Conservation (phyloP, 2,888 invertebrate genomes). For the Entomobrya proxima region DNA sequence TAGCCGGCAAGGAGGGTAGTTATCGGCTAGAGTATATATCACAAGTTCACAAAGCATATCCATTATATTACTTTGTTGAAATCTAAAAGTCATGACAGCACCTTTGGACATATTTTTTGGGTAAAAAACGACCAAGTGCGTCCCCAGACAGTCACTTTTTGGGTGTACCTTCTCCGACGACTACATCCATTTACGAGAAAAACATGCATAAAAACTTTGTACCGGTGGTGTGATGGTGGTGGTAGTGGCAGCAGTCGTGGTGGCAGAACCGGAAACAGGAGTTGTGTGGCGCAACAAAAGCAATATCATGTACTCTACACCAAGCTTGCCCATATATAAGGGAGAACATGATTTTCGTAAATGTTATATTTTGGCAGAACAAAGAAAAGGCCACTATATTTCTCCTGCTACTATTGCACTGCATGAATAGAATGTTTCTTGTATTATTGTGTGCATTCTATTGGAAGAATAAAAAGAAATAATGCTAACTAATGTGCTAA, state of each 20-base stretch:
- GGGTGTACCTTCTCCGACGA: slow-evolving; percentile 38
- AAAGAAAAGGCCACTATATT: neutral
- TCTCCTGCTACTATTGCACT: too few relatives aligned
- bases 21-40: slow-evolving; percentile 28
- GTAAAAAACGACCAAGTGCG: slow-evolving; percentile 55
- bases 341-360: neutral
- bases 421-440: neutral
- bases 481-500: slow-evolving; percentile 47
- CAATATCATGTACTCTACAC: neutral
- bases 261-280: slow-evolving; percentile 51
- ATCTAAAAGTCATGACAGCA: slow-evolving; percentile 56
- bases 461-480: slow-evolving; percentile 18
- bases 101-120: slow-evolving; percentile 51
- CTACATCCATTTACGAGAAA: slow-evolving; percentile 36
- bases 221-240: neutral
- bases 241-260: slow-evolving; percentile 3
- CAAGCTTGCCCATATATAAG: neutral
- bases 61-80: slow-evolving; percentile 60
- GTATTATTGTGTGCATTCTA: neutral
- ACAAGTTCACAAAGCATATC: slow-evolving; percentile 55
- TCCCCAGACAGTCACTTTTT: slow-evolving; percentile 54
- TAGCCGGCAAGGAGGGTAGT: neutral
- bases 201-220: slow-evolving; percentile 22
- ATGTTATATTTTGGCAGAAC: neutral
- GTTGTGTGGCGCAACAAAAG: slow-evolving; percentile 28